Percentiles rank a stretch among this genome's conserved stretches.
phyloP scores from a whole-genome alignment of 2,113 vertebrate species.

The Plecotus auritus region DNA sequence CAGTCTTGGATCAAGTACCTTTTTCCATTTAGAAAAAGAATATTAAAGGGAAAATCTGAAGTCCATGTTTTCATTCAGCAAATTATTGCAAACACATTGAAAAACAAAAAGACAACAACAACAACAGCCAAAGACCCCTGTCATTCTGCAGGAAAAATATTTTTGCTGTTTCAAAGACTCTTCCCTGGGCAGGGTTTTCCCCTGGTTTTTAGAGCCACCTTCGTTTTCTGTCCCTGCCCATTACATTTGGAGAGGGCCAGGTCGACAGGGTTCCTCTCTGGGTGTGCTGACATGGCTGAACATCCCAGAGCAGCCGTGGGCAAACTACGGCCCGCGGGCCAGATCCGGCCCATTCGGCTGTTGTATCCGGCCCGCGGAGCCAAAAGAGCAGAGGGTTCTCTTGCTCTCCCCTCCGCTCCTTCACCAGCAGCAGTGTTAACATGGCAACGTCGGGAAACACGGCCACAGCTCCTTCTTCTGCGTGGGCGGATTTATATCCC shows the following conservation, averaged over 20 bases:
- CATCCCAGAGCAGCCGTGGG: not conserved
- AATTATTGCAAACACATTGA: not conserved
- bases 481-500: no score
- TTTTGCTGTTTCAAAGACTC: not conserved
- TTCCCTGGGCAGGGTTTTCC: not conserved
- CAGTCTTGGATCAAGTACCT: not conserved
- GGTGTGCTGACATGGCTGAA: constrained; percentile 55
- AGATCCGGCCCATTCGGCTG: no score
- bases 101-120: not conserved
- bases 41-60: not conserved
- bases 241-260: not conserved
- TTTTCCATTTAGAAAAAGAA: constrained; percentile 14
- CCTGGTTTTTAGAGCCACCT: not conserved
- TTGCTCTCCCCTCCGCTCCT: no score
- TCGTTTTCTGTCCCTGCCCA: not conserved
- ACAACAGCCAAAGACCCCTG: not conserved
- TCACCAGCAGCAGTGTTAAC: no score
- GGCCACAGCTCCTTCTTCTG: no score
- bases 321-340: no score
- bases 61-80: not conserved
- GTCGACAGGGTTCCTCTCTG: not conserved
- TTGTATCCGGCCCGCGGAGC: no score
- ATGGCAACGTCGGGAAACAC: no score
- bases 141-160: not conserved
- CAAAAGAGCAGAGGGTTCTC: no score